These are phyloP conservation scores for Platycnemis pennipes DNA, from an alignment of 2,888 invertebrate species.

Conservation along the genomic window DNA sequence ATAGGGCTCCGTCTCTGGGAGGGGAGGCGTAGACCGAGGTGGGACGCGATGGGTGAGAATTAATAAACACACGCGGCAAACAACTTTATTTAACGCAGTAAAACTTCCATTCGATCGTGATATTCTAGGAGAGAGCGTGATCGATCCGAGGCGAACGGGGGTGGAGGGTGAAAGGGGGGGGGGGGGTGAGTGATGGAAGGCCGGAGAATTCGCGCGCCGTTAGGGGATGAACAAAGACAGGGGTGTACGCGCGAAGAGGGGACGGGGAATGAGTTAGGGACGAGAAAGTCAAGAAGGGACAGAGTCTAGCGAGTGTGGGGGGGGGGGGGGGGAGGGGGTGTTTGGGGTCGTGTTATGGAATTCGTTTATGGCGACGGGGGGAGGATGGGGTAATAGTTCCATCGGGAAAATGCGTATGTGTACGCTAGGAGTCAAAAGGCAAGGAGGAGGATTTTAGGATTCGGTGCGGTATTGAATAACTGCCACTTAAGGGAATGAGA, in stretches of 20 bases:
- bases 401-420: background rate
- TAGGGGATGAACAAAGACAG: background rate
- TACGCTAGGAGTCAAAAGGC: slow-evolving; percentile 2
- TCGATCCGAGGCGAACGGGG: background rate
- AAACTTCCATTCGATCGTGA: slow-evolving; percentile 34
- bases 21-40: background rate
- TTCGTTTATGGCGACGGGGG: slow-evolving; percentile 2
- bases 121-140: background rate
- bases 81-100: slow-evolving; percentile 52
- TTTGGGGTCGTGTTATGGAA: slow-evolving; percentile 13
- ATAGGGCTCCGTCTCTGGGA: background rate
- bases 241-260: background rate
- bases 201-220: background rate
- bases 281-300: background rate
- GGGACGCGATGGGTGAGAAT: slow-evolving; percentile 9
- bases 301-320: background rate
- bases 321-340: background rate
- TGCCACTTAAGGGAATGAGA: slow-evolving; percentile 46
- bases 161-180: background rate
- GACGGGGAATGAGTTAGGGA: background rate
- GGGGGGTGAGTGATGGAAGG: background rate
- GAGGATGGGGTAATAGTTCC: slow-evolving; percentile 40
- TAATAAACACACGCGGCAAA: slow-evolving; percentile 50
- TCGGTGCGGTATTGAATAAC: slow-evolving; percentile 57
- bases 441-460: background rate